A percentile compares a stretch with the other conserved stretches of the same genome.
phyloP scores from a whole-genome alignment of 2,797 vertebrate genomes.

The Microctenopoma lineatum region DNA sequence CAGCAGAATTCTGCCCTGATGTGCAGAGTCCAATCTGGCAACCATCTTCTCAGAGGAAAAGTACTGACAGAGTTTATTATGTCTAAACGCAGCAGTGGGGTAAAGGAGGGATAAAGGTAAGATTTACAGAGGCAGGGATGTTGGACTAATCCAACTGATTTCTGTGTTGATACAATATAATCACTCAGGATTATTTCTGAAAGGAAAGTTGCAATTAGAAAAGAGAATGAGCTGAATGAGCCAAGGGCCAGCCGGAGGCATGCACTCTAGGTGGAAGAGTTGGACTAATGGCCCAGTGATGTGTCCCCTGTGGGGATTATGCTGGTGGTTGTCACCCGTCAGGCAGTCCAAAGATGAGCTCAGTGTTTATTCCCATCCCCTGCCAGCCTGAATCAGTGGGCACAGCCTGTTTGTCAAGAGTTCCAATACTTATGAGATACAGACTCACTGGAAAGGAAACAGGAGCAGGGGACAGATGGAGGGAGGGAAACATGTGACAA shows the following conservation, averaged over 20 bases:
- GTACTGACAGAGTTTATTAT: constrained; percentile 39
- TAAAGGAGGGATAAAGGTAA: constrained; percentile 58
- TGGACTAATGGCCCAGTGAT: constrained; percentile 61
- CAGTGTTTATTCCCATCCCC: constrained; percentile 76
- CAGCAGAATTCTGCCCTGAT: constrained; percentile 69
- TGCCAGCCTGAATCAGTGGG: constrained; percentile 37
- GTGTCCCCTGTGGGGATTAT: constrained; percentile 61
- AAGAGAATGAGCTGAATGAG: constrained; percentile 30
- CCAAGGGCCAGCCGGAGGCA: constrained; percentile 21
- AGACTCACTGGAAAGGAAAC: constrained; percentile 8
- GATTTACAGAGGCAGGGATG: constrained; percentile 55
- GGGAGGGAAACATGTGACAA: constrained; percentile 9
- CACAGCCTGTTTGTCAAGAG: constrained; percentile 54
- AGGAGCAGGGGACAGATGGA: constrained; percentile 33
- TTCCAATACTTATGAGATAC: constrained; percentile 50
- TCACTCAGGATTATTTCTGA: constrained; percentile 62
- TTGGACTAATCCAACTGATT: constrained; percentile 66
- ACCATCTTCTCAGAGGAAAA: constrained; percentile 60
- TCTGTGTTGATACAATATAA: constrained; percentile 62
- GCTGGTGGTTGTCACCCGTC: constrained; percentile 57
- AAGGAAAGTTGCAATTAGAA: constrained; percentile 23
- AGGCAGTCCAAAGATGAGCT: constrained; percentile 72
- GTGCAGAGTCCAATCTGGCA: constrained; percentile 59
- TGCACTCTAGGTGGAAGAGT: constrained; percentile 44
- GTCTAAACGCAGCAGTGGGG: constrained; percentile 28